Percentiles rank a stretch among this genome's conserved stretches.
These are phyloP conservation scores for Nephrotoma flavescens DNA, from an alignment of 2,888 invertebrate species.

Conservation along the genomic window DNA sequence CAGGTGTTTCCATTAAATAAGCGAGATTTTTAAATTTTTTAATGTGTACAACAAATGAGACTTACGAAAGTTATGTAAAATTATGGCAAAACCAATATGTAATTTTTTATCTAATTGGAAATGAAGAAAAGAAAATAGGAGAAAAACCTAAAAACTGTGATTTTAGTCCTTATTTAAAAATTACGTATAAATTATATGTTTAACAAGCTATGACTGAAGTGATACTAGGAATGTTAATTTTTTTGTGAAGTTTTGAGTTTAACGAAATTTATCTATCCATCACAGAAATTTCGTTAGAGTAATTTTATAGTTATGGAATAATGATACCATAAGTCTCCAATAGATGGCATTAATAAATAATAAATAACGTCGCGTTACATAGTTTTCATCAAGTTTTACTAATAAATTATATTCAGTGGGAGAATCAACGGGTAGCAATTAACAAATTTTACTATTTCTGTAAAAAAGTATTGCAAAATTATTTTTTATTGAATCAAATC, in stretches of 20 bases:
- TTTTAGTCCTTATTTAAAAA: too few relatives aligned
- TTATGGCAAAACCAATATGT: not conserved
- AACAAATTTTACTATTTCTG: too few relatives aligned
- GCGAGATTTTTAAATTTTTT: not conserved
- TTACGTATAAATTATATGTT: not conserved
- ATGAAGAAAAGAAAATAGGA: not conserved
- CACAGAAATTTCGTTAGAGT: not conserved
- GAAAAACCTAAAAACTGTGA: not conserved
- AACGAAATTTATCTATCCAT: not conserved
- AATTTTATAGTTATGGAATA: too few relatives aligned
- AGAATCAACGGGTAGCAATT: not conserved
- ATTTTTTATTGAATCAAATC: too few relatives aligned
- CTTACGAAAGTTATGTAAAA: not conserved
- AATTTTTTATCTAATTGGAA: not conserved
- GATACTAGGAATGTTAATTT: not conserved
- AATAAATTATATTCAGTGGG: not conserved
- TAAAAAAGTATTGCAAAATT: too few relatives aligned
- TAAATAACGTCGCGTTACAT: too few relatives aligned
- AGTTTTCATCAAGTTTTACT: not conserved
- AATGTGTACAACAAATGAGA: not conserved
- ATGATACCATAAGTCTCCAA: too few relatives aligned
- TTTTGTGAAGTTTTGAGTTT: too few relatives aligned
- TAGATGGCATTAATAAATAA: too few relatives aligned
- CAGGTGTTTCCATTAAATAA: slow-evolving; percentile 50
- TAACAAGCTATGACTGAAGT: not conserved